Evolutionary conservation across 2,797 vertebrate species (phyloP).

Genomic region (Sebastes alutus): DNA sequence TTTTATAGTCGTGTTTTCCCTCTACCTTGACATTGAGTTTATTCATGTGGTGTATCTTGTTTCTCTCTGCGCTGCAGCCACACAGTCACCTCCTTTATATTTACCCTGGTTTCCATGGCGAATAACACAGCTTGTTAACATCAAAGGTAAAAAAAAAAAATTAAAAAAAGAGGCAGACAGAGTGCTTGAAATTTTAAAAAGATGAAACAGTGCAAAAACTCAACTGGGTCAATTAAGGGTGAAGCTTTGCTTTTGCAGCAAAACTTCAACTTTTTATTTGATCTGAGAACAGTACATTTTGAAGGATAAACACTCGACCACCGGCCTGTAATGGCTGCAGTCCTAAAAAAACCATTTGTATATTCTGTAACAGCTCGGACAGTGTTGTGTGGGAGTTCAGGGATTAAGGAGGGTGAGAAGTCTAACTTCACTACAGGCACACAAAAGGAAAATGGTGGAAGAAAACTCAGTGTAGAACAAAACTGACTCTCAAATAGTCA

Average conservation of each 20-base stretch:
- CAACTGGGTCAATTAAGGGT: neutral
- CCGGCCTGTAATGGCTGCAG: neutral
- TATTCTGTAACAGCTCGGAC: neutral
- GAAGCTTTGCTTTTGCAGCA: neutral
- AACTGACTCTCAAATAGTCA: neutral
- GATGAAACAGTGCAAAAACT: neutral
- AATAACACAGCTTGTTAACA: constrained; percentile 36
- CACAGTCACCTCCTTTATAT: constrained; percentile 11
- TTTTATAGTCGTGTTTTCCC: neutral
- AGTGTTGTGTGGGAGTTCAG: neutral
- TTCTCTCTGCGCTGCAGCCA: constrained; percentile 4
- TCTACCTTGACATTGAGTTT: neutral
- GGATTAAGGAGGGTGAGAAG: neutral
- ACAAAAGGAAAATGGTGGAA: neutral
- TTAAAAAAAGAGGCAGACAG: neutral
- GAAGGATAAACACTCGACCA: neutral
- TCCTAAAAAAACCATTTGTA: neutral
- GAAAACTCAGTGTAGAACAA: neutral
- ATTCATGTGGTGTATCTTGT: constrained; percentile 14
- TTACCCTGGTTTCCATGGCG: constrained; percentile 32
- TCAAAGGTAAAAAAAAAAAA: constrained; percentile 28
- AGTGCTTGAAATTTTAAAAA: constrained; percentile 9
- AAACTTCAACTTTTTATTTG: neutral
- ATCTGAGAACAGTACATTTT: neutral
- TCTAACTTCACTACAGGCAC: neutral